Evolutionary conservation across 1,140 invertebrate species (phyloP).

Genomic region (Macrostomum lignano): DNA sequence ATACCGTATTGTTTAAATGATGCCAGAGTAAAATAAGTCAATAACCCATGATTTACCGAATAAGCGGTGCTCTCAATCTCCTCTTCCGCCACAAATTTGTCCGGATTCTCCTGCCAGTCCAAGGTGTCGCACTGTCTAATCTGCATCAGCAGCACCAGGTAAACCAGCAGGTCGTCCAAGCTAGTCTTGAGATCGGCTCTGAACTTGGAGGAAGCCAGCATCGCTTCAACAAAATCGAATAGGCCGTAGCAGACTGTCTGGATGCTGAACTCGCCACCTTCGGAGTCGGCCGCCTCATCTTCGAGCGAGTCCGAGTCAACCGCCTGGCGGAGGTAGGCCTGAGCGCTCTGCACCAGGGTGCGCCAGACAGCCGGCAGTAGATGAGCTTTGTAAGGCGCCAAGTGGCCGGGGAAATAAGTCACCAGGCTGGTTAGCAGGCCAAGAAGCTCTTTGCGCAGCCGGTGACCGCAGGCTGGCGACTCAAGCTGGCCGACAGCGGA

Average conservation of each 20-base stretch:
- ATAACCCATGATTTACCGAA: too few relatives aligned
- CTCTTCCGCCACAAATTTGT: slow-evolving; percentile 48
- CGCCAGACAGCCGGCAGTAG: slow-evolving; percentile 42
- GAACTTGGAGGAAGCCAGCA: slow-evolving; percentile 37
- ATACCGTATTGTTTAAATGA: too few relatives aligned
- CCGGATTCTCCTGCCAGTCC: slow-evolving; percentile 38
- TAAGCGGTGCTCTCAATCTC: slow-evolving; percentile 40
- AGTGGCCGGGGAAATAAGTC: too few relatives aligned
- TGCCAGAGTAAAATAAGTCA: too few relatives aligned
- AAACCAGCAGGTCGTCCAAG: slow-evolving; percentile 41
- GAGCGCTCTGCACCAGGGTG: slow-evolving; percentile 39
- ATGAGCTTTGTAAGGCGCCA: too few relatives aligned
- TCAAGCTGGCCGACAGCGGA: too few relatives aligned
- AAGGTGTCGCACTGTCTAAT: slow-evolving; percentile 45
- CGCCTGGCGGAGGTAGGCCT: slow-evolving; percentile 27
- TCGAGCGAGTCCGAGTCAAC: slow-evolving; percentile 4
- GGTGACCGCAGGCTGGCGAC: too few relatives aligned
- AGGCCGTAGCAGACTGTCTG: slow-evolving; percentile 33
- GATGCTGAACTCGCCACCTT: background rate
- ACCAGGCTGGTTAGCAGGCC: too few relatives aligned
- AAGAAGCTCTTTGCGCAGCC: too few relatives aligned
- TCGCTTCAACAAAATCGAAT: slow-evolving; percentile 42
- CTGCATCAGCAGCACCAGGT: slow-evolving; percentile 44
- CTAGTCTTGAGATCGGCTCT: slow-evolving; percentile 37
- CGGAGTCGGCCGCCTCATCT: background rate